Conservation (phyloP, 2,113 vertebrate species). For the Rhynchomys soricoides region DNA sequence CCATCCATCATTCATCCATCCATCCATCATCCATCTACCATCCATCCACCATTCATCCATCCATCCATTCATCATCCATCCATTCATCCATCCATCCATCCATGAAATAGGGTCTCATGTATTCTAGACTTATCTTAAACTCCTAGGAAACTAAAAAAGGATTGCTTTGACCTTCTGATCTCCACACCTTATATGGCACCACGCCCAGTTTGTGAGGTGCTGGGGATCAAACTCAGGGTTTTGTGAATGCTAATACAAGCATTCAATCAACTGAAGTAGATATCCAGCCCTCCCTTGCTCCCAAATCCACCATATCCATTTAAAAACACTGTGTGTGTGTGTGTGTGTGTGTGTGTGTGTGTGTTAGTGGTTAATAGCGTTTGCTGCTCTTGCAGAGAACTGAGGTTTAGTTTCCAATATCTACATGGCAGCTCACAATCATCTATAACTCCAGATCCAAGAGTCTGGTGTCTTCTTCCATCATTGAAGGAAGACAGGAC, state of each 20-base stretch:
- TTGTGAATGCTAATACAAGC: too few species aligned
- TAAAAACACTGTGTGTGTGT: background rate
- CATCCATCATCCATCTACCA: background rate
- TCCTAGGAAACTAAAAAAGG: background rate
- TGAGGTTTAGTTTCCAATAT: background rate
- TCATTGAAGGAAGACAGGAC: background rate
- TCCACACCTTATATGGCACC: background rate
- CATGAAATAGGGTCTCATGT: background rate
- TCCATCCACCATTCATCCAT: background rate
- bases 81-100: background rate
- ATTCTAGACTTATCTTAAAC: background rate
- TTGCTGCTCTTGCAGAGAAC: background rate
- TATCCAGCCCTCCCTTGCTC: background rate
- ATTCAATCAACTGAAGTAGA: too few species aligned
- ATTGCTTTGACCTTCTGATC: background rate
- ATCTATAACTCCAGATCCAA: background rate
- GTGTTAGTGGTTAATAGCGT: background rate
- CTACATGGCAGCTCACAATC: background rate
- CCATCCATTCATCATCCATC: background rate
- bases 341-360: background rate
- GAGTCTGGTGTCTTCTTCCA: background rate
- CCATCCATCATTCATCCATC: background rate
- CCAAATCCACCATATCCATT: background rate
- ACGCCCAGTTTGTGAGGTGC: background rate
- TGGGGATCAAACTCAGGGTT: background rate